A percentile compares a stretch with the other conserved stretches of the same genome.
phyloP scores from a whole-genome alignment of 2,113 vertebrate species.

The Craseonycteris thonglongyai region DNA sequence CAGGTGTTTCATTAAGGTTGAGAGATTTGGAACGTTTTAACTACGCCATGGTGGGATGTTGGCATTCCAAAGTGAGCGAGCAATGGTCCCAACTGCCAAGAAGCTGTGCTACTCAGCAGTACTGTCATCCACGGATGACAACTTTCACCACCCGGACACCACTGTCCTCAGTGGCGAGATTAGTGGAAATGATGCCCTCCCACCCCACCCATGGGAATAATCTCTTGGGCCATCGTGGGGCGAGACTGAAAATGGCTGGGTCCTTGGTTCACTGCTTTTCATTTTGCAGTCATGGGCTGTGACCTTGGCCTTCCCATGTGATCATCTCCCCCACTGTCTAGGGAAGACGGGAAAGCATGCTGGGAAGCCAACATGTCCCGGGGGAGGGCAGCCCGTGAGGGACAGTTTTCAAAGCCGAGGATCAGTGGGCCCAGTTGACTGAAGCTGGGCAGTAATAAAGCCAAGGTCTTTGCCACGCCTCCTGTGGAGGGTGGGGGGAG shows the following conservation, averaged over 20 bases:
- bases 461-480: background rate
- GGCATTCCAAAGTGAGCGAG: background rate
- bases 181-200: background rate
- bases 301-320: background rate
- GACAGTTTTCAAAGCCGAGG: background rate
- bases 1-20: background rate
- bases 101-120: background rate
- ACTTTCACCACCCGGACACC: background rate
- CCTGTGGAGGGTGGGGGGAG: background rate
- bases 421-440: background rate
- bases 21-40: background rate
- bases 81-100: background rate
- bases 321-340: background rate
- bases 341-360: background rate
- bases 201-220: accelerated
- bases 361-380: background rate
- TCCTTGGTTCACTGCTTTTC: background rate
- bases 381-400: background rate
- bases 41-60: background rate
- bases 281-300: background rate
- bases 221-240: background rate
- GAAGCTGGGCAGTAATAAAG: background rate
- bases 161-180: background rate
- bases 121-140: background rate
- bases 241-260: background rate